phyloP scores from a whole-genome alignment of 2,797 vertebrate genomes.

The Channallabes apus region DNA sequence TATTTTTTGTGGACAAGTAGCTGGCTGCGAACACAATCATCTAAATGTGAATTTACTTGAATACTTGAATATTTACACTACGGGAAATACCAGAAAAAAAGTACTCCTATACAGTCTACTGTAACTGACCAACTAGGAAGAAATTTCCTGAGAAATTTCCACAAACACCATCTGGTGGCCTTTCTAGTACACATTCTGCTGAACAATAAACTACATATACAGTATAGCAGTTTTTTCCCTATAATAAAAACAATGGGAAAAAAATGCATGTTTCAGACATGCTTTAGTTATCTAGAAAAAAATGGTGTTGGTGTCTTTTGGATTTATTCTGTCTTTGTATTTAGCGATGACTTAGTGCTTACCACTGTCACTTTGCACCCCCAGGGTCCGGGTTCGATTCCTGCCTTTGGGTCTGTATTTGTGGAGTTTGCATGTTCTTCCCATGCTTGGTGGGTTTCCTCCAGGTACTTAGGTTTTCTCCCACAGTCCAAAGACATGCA shows the following conservation, averaged over 20 bases:
- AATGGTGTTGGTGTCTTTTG: not conserved
- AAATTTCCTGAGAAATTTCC: not conserved
- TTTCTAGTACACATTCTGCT: not conserved
- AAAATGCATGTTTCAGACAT: not conserved
- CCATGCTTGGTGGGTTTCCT: no score
- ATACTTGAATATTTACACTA: not conserved
- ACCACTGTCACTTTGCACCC: no score
- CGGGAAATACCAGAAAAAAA: not conserved
- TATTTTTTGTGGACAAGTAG: not conserved
- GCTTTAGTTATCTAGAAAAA: no score
- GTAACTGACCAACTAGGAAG: not conserved
- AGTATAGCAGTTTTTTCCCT: not conserved
- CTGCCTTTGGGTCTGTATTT: no score
- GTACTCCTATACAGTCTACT: not conserved
- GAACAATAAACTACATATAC: not conserved
- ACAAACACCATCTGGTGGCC: not conserved
- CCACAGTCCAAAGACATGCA: no score
- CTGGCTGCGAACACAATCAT: not conserved
- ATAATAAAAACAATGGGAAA: not conserved
- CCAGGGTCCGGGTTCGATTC: no score
- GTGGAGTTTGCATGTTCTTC: no score
- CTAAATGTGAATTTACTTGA: not conserved
- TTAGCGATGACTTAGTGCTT: no score
- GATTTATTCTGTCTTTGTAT: no score
- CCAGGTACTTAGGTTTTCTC: no score